phyloP scores from a whole-genome alignment of 2,888 invertebrate genomes.

The Aelia acuminata region DNA sequence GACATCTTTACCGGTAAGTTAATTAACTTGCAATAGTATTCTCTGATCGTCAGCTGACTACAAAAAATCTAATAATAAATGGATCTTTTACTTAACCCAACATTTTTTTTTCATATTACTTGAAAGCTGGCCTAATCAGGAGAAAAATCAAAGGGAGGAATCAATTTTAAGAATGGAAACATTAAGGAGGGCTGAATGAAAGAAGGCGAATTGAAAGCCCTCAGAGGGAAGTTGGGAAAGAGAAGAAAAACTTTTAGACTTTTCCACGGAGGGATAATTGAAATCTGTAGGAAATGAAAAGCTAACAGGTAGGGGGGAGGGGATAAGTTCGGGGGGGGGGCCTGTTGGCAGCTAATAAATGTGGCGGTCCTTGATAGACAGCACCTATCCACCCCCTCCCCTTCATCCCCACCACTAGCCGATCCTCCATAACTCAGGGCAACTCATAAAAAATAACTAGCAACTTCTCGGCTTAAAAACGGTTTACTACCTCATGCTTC shows the following conservation, averaged over 20 bases:
- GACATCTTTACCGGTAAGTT: no score
- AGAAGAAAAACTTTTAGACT: background rate
- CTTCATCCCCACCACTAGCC: background rate
- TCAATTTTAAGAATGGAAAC: background rate
- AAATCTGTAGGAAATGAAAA: constrained; percentile 37
- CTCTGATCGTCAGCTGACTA: no score
- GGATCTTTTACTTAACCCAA: no score
- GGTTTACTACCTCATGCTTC: background rate
- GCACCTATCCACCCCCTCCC: background rate
- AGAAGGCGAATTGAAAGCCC: background rate
- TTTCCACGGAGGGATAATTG: background rate
- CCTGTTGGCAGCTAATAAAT: constrained; percentile 16
- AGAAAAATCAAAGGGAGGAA: background rate
- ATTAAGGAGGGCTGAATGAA: background rate
- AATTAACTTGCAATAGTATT: no score
- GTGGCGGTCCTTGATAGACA: background rate
- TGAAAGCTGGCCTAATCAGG: no score
- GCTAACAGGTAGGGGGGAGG: background rate
- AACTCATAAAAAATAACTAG: constrained; percentile 44
- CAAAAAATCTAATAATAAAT: no score
- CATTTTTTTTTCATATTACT: no score
- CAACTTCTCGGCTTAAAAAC: constrained; percentile 33
- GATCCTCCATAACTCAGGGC: no score
- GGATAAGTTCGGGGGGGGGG: no score
- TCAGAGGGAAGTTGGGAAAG: background rate